phyloP scores from a whole-genome alignment of 2,113 vertebrate genomes.

The Neofelis nebulosa region DNA sequence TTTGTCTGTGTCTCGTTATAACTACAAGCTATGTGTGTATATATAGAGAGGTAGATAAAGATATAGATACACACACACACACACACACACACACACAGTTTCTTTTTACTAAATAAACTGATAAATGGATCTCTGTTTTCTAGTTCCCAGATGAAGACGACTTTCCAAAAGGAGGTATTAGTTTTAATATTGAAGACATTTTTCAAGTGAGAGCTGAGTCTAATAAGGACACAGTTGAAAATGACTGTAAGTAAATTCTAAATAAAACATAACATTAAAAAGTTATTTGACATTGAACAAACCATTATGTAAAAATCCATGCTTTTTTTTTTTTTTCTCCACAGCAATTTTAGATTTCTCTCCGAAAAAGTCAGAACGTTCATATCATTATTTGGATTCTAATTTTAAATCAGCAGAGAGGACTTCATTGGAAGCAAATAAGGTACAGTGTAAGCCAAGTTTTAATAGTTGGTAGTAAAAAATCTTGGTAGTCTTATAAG shows the following conservation, averaged over 20 bases:
- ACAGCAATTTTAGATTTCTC: not conserved
- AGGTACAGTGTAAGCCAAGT: constrained; percentile 63
- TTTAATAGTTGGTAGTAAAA: not conserved
- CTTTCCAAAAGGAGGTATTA: not conserved
- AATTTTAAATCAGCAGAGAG: constrained; percentile 42
- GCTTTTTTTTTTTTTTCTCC: constrained; percentile 47
- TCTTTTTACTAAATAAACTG: not conserved
- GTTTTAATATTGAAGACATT: not conserved
- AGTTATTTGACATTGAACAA: not conserved
- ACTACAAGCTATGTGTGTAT: not conserved
- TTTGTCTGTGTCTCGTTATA: not conserved
- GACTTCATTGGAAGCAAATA: constrained; percentile 66
- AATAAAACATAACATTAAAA: constrained; percentile 55
- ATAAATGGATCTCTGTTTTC: not conserved
- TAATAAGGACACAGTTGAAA: not conserved
- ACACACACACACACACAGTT: not conserved
- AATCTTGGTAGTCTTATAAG: not conserved
- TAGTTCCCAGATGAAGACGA: constrained; percentile 71
- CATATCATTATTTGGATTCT: not conserved
- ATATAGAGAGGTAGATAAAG: not conserved
- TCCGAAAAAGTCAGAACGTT: not conserved
- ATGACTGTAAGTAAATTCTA: constrained; percentile 53
- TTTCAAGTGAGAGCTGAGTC: constrained; percentile 11
- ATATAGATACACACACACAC: not conserved
- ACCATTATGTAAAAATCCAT: not conserved